Evolutionary conservation across 2,888 invertebrate species (phyloP).

Genomic region (Netelia melanura): DNA sequence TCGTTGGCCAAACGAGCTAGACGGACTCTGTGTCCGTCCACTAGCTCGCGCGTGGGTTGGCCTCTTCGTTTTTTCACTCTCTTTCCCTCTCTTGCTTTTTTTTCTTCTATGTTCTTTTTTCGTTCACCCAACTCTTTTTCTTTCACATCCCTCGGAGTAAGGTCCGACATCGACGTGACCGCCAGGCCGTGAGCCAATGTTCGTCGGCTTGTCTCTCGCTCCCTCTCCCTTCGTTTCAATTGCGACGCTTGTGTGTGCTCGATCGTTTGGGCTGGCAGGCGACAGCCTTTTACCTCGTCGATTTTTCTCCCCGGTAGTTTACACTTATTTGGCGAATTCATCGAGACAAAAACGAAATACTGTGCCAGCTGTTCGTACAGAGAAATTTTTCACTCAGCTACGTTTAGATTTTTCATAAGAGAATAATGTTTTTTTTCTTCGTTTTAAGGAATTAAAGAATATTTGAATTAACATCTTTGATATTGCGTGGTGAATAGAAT

Average conservation of each 20-base stretch:
- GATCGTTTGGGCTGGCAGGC: conserved; percentile 20
- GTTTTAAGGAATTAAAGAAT: too few relatives aligned
- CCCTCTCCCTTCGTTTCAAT: conserved; percentile 41
- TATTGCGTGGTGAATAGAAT: too few relatives aligned
- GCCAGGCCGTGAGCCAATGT: conserved; percentile 30
- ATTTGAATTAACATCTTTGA: too few relatives aligned
- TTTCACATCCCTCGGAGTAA: conserved; percentile 47
- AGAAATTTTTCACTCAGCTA: too few relatives aligned
- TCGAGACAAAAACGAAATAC: too few relatives aligned
- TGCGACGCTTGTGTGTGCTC: conserved; percentile 31
- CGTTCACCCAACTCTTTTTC: conserved; percentile 39
- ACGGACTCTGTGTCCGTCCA: not conserved
- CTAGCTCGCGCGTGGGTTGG: conserved; percentile 5
- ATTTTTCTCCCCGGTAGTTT: too few relatives aligned
- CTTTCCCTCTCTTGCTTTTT: not conserved
- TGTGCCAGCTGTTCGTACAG: too few relatives aligned
- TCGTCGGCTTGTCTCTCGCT: conserved; percentile 23
- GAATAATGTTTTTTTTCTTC: too few relatives aligned
- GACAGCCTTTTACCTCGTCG: conserved; percentile 24
- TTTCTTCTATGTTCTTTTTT: conserved; percentile 1
- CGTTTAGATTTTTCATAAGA: too few relatives aligned
- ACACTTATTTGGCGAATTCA: too few relatives aligned
- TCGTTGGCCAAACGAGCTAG: conserved; percentile 22
- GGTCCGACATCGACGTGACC: conserved; percentile 39
- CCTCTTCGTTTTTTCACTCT: conserved; percentile 4